Conservation (phyloP, 2,888 invertebrate species). For the Eupithecia pulchellata region DNA sequence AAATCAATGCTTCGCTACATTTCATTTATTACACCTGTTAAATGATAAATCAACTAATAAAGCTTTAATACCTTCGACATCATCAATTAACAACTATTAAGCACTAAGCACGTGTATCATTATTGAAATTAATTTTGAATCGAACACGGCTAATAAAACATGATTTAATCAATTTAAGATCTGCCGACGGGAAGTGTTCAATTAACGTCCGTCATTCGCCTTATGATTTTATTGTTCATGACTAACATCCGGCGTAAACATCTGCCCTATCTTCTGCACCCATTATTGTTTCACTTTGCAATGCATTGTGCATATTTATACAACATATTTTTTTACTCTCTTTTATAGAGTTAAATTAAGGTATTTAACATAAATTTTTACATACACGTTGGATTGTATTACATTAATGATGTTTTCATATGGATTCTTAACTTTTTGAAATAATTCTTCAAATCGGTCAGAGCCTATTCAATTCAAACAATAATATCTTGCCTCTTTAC, state of each 20-base stretch:
- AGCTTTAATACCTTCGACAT: conserved; percentile 9
- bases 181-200: conserved; percentile 78
- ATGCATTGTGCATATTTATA: neutral
- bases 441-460: too few relatives aligned
- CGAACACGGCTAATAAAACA: conserved; percentile 47
- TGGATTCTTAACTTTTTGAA: too few relatives aligned
- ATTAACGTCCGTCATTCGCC: conserved; percentile 76
- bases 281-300: neutral
- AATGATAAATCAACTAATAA: conserved; percentile 13
- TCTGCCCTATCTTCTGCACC: conserved; percentile 60
- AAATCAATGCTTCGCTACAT: conserved; percentile 1
- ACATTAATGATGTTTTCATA: too few relatives aligned
- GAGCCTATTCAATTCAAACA: too few relatives aligned
- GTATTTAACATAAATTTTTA: too few relatives aligned
- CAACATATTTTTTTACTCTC: too few relatives aligned
- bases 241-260: conserved; percentile 79
- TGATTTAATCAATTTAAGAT: conserved; percentile 61
- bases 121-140: conserved; percentile 37
- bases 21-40: neutral
- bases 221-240: conserved; percentile 61
- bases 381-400: too few relatives aligned
- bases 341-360: too few relatives aligned
- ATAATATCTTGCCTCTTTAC: too few relatives aligned
- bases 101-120: conserved; percentile 5
- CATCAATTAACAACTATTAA: conserved; percentile 16